Percentiles rank a stretch among this genome's conserved stretches.
phyloP scores from a whole-genome alignment of 1,140 invertebrate species.

The Bombus waltoni region DNA sequence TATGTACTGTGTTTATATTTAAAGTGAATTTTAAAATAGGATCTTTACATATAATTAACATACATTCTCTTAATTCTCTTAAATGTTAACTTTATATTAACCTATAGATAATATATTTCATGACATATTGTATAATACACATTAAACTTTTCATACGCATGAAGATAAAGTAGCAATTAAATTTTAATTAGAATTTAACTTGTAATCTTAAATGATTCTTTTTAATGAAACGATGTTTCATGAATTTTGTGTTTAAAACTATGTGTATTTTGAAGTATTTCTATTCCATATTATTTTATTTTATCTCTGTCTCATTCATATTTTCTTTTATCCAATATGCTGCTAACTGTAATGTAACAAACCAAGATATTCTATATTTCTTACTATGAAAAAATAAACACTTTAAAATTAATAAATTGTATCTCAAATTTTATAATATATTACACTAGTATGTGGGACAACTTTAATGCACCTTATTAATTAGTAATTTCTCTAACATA shows the following conservation, averaged over 20 bases:
- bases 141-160: constrained; percentile 37
- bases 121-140: constrained; percentile 47
- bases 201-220: constrained; percentile 15
- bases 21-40: constrained; percentile 10
- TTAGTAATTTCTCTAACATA: neutral
- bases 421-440: constrained; percentile 19
- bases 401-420: constrained; percentile 49
- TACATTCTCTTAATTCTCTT: constrained; percentile 22
- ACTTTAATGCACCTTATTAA: neutral
- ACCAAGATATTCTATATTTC: constrained; percentile 51
- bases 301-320: neutral
- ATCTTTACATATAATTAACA: constrained; percentile 11
- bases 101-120: constrained; percentile 42
- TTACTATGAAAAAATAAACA: constrained; percentile 49
- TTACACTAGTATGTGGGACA: neutral
- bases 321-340: neutral
- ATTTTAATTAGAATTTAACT: constrained; percentile 52
- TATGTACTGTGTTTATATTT: neutral
- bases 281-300: constrained; percentile 12
- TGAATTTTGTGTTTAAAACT: constrained; percentile 32
- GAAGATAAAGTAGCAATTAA: constrained; percentile 27
- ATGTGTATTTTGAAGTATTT: constrained; percentile 38
- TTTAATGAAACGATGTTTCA: neutral
- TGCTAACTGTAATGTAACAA: constrained; percentile 32
- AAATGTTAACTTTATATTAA: constrained; percentile 21